Conservation (phyloP, 2,888 invertebrate species). For the Meta bourneti region DNA sequence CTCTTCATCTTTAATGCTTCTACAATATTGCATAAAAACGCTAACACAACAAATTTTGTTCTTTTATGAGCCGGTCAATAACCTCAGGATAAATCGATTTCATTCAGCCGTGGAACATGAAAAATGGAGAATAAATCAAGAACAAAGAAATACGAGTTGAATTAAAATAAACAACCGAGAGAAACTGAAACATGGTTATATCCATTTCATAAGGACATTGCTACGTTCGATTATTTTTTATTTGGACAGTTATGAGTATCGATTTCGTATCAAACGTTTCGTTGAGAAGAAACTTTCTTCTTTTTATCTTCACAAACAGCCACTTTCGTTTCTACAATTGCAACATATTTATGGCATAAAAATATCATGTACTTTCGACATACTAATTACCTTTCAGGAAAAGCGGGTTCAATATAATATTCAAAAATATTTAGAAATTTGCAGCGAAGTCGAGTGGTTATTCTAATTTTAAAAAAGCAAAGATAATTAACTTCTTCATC, state of each 20-base stretch:
- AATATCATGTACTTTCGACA: too few species aligned
- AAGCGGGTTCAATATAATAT: too few species aligned
- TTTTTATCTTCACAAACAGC: too few species aligned
- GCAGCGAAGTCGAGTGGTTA: too few species aligned
- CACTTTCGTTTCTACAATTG: too few species aligned
- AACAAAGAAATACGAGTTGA: constrained; percentile 10
- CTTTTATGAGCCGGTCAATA: background rate
- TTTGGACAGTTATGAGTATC: background rate
- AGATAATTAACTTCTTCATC: too few species aligned
- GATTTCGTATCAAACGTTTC: background rate
- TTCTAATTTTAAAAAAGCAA: too few species aligned
- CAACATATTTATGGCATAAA: too few species aligned
- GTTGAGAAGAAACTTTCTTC: too few species aligned
- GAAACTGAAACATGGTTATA: background rate
- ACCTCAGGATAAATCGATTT: background rate
- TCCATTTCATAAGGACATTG: background rate
- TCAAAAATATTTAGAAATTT: too few species aligned
- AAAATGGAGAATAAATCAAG: background rate
- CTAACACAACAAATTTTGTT: background rate
- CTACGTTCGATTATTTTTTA: background rate
- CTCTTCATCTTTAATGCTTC: too few species aligned
- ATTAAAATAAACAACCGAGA: background rate
- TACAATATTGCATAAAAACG: background rate
- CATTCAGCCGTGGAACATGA: background rate
- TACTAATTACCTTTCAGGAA: too few species aligned